Evolutionary conservation across 2,888 invertebrate species (phyloP), one percentile per base, ranked within the genome.

Genomic region (Pandemis cinnamomeana): DNA sequence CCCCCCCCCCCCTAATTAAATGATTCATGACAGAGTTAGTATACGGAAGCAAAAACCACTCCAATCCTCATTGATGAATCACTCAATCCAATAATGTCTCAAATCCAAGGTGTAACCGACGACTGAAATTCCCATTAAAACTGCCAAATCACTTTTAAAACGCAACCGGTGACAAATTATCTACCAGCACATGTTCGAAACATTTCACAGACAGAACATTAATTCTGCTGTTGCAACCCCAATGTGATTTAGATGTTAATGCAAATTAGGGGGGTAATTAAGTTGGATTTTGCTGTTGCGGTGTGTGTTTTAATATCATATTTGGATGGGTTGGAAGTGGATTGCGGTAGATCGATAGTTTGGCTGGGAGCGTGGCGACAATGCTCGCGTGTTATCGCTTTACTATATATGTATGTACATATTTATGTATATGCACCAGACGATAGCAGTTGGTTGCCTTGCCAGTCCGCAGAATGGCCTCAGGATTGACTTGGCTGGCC

Each of bases 251-350:
- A 20, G 67, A 68, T 68, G 58, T 44, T 53, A 53, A 67, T 68
- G 42, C 67, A 68, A 68, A 68, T 68, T 68, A 58, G 53, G n/a
- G 7, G 67, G 55, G 67, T 58, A 68, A 68, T 68, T 68, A 68
- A 55, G 42, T 42, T 58, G 58, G 58, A 68, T 68, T 55, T 68
- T 44, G 67, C 41, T 15, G 15, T 48, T 42, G 67, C 44, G 55
- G 67, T 68, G 44, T 51, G 8, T 10, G 41, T 53, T 67, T 42
- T 48, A 66, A 66, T 67, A 53, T 51, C 10, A 41, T 51, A 53
- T 67, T 64, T 51, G 67, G 20, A 11, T 7, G 48, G 42, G 42
- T n/a, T 58, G 27, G 58, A n/a, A 27, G 11, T 27, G 15, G 6
- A 4, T 36, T 15, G 53, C 15, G 53, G 7, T 27, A 5, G 27